Percentiles rank a stretch among this genome's conserved stretches.
These are phyloP conservation scores for Colius striatus DNA, from an alignment of 2,113 vertebrate genomes.

Conservation along the genomic window DNA sequence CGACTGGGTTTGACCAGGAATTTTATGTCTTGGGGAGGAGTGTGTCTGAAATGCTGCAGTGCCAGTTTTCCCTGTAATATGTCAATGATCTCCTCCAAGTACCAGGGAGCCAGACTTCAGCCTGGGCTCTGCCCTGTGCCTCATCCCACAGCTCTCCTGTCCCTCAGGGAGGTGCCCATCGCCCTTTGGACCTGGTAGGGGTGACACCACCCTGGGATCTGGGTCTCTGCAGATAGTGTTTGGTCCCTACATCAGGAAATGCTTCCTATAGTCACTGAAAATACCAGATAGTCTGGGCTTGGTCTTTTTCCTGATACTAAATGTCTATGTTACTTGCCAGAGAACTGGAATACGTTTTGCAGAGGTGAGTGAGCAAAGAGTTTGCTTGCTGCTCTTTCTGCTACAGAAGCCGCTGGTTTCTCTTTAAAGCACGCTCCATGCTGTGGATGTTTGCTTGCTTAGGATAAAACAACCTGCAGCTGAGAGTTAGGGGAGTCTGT, in stretches of 20 bases:
- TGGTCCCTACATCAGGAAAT: neutral
- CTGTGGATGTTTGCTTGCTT: neutral
- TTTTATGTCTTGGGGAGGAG: neutral
- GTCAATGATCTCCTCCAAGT: neutral
- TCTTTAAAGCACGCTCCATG: neutral
- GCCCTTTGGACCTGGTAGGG: neutral
- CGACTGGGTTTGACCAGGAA: neutral
- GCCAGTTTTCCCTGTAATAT: accelerated
- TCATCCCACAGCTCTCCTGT: accelerated
- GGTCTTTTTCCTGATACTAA: accelerated
- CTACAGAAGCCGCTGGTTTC: neutral
- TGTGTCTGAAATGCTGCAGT: neutral
- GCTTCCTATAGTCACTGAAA: neutral
- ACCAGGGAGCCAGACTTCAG: neutral
- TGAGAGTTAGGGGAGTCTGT: neutral
- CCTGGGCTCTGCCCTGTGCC: neutral
- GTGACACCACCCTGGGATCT: neutral
- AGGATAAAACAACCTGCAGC: accelerated
- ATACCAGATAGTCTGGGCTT: neutral
- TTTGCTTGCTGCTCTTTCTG: neutral
- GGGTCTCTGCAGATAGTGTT: accelerated
- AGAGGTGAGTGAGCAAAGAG: neutral
- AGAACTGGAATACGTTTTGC: neutral
- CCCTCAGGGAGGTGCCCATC: neutral
- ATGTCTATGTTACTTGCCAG: neutral